phyloP scores from a whole-genome alignment of 2,888 invertebrate genomes.

The Maniola hyperantus region DNA sequence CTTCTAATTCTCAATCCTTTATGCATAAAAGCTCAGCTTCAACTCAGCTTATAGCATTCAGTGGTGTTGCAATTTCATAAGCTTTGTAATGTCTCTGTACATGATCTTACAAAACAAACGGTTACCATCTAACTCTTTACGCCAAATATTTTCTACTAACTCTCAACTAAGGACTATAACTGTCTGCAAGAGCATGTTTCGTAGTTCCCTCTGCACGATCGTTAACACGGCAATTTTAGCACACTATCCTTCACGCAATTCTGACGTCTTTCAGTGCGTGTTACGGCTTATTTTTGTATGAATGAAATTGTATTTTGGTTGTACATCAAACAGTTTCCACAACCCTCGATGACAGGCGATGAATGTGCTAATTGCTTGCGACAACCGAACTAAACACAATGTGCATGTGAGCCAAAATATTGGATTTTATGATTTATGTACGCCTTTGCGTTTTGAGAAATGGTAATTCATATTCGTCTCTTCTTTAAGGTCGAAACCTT shows the following conservation, averaged over 20 bases:
- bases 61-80: background rate
- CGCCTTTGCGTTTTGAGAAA: conserved; percentile 21
- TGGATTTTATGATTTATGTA: conserved; percentile 36
- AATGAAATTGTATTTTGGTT: conserved; percentile 37
- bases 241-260: conserved; percentile 20
- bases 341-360: conserved; percentile 62
- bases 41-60: background rate
- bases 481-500: conserved; percentile 4
- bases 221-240: conserved; percentile 6
- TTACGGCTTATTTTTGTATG: conserved; percentile 35
- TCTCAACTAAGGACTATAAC: conserved; percentile 34
- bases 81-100: conserved; percentile 14
- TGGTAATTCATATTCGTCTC: conserved; percentile 3
- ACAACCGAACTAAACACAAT: conserved; percentile 53
- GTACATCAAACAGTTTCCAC: conserved; percentile 42
- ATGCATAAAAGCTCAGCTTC: background rate
- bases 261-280: conserved; percentile 22
- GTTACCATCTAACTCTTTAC: conserved; percentile 30
- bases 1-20: background rate
- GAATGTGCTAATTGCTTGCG: conserved; percentile 70
- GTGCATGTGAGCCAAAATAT: conserved; percentile 52
- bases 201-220: conserved; percentile 25
- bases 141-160: conserved; percentile 35
- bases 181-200: conserved; percentile 31
- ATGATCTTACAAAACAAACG: conserved; percentile 27